A percentile compares a stretch with the other conserved stretches of the same genome.
Evolutionary conservation across 2,797 vertebrate genomes (phyloP).

Genomic region (Smutsia temminckii): DNA sequence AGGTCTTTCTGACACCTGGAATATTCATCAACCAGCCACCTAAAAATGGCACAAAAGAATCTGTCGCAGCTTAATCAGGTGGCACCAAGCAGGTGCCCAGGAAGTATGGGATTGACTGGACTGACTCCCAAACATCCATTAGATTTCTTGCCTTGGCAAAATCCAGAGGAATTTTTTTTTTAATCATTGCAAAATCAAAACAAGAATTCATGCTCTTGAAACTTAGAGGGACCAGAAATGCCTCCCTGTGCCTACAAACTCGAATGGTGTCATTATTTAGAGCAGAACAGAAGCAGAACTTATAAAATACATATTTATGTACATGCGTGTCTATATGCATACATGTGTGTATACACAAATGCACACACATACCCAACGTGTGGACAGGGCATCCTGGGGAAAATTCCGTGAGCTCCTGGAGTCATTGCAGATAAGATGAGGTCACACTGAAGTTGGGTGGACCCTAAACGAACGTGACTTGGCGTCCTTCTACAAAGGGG

Average conservation of each 20-base stretch:
- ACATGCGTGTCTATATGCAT: fast-evolving
- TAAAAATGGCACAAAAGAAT: not conserved
- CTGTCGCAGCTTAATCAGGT: not conserved
- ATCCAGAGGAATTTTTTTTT: not conserved
- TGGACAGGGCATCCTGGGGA: not conserved
- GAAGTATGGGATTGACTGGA: not conserved
- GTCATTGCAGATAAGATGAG: not conserved
- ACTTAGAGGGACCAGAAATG: not conserved
- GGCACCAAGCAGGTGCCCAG: not conserved
- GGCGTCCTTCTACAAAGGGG: not conserved
- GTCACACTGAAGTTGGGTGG: not conserved
- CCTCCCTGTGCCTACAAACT: not conserved
- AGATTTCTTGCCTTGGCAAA: not conserved
- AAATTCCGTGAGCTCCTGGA: not conserved
- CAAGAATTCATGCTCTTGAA: not conserved
- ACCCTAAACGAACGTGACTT: not conserved
- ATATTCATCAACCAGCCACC: conserved; percentile 40
- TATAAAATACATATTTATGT: not conserved
- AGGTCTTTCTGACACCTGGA: conserved; percentile 28
- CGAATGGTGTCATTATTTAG: not conserved
- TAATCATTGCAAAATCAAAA: not conserved
- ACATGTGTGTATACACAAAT: not conserved
- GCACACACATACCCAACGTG: too few relatives aligned
- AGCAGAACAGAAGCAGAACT: not conserved
- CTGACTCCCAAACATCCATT: conserved; percentile 1